These are phyloP conservation scores for Lamproptera curius DNA, from an alignment of 2,888 invertebrate genomes.

Conservation along the genomic window DNA sequence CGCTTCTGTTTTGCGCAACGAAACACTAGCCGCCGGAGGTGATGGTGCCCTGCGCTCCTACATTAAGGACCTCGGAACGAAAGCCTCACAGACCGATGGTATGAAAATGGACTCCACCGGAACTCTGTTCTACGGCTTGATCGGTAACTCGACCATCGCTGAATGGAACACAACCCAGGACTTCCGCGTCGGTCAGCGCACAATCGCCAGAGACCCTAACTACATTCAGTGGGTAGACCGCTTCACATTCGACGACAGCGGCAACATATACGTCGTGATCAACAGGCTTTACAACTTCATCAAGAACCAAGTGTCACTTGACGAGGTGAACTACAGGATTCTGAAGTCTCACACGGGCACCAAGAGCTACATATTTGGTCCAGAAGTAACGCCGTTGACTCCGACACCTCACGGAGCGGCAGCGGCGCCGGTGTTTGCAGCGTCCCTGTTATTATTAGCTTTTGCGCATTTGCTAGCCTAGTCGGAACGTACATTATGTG, in stretches of 20 bases:
- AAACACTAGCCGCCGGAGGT: constrained; percentile 53
- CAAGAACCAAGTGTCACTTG: constrained; percentile 76
- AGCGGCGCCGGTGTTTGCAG: constrained; percentile 42
- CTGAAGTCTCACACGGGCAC: constrained; percentile 78
- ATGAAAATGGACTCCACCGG: constrained; percentile 87
- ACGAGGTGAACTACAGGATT: constrained; percentile 82
- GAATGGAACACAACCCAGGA: constrained; percentile 82
- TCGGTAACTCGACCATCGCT: constrained; percentile 83
- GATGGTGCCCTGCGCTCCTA: constrained; percentile 58
- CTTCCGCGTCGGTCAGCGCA: constrained; percentile 78
- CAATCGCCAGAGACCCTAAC: constrained; percentile 81
- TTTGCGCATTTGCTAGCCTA: constrained; percentile 63
- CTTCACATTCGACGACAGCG: constrained; percentile 82
- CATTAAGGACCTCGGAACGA: constrained; percentile 79
- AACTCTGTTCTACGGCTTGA: constrained; percentile 82
- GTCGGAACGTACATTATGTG: constrained; percentile 26
- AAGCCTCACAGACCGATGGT: constrained; percentile 84
- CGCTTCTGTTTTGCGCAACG: constrained; percentile 78
- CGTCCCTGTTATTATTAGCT: constrained; percentile 49
- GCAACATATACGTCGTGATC: constrained; percentile 82
- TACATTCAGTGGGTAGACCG: constrained; percentile 86
- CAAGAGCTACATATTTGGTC: constrained; percentile 81
- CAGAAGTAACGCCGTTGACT: constrained; percentile 41
- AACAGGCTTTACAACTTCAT: constrained; percentile 83
- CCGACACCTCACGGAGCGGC: constrained; percentile 41